Base-by-base conservation (phyloP, 2,888 invertebrate species). In the Napeogenes inachia region DNA sequence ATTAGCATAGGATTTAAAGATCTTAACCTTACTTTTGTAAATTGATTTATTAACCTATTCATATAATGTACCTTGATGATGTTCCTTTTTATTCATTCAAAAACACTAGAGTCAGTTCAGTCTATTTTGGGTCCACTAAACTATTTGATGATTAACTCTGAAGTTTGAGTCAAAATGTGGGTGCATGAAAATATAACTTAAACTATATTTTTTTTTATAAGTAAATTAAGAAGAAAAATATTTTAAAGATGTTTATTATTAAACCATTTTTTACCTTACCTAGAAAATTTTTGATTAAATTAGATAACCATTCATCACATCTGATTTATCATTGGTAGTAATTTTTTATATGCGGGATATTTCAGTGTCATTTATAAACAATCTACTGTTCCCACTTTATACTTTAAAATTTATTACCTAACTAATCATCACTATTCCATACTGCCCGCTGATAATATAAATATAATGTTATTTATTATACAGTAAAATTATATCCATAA, bases 201-300 rank as follows among this genome's bases (percentile, higher is more conserved):
- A 38, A 1, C 38, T 38, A 42, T 0, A 42, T 42, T 12, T 8
- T 3, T 12, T 42, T 42, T 42, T 42, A 42, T 30, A 50, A 6
- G 50, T 57, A 38, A 13, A 45, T 38, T n/a, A 54, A 57, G n/a
- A 58, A 45, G 10, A 62, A 10, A 60, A 38, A 56, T 65, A 58
- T 53, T 61, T 73, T 73, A 73, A 75, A 74, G 76, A 76, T 76
- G 77, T 81, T 82, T 83, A 83, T 78, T 84, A 82, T 79, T 79
- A 82, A 76, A 79, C 78, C 78, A 82, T 78, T 80, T 73, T 73
- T 78, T 75, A 77, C 68, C 79, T 80, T 81, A 80, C 70, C 73
- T 75, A 76, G 71, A 63, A 68, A 71, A 69, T 72, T 76, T 72
- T 71, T 63, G 69, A 73, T 73, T 72, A 73, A 73, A 61, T 68